Conservation (phyloP, 1,140 invertebrate species). For the Lanistes nyassanus region DNA sequence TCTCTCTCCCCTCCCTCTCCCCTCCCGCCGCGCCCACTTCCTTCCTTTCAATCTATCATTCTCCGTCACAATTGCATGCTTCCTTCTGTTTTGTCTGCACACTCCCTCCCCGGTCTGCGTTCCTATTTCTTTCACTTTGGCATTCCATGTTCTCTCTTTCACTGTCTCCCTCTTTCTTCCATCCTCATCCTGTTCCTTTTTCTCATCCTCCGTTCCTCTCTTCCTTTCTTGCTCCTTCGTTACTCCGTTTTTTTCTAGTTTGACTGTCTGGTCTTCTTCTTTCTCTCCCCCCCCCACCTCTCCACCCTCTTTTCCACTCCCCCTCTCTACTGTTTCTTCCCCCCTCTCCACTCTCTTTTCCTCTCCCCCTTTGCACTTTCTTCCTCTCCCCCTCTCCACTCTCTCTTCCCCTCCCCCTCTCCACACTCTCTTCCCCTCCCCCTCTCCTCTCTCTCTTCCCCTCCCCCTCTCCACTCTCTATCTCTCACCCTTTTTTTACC, state of each 20-base stretch:
- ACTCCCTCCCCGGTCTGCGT: no score
- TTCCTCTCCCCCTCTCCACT: neutral
- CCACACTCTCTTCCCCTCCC: no score
- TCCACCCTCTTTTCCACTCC: no score
- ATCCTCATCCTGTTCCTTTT: neutral
- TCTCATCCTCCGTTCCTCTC: neutral
- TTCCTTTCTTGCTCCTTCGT: neutral
- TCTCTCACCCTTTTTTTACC: neutral
- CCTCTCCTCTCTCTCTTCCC: neutral
- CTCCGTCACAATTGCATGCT: no score
- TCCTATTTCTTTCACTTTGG: no score
- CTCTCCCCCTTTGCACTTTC: neutral
- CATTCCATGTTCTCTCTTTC: neutral
- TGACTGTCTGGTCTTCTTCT: constrained; percentile 6
- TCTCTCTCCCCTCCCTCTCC: no score
- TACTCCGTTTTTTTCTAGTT: neutral
- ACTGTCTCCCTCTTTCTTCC: neutral
- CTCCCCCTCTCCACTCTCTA: no score
- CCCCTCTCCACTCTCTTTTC: neutral
- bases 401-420: neutral
- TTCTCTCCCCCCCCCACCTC: no score
- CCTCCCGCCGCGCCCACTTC: neutral
- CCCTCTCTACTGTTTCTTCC: neutral
- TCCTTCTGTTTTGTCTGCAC: no score
- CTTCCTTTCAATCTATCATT: no score